Percentiles rank a stretch among this genome's conserved stretches.
These are phyloP conservation scores for Rhaphigaster nebulosa DNA, from an alignment of 2,888 invertebrate genomes.

Conservation along the genomic window DNA sequence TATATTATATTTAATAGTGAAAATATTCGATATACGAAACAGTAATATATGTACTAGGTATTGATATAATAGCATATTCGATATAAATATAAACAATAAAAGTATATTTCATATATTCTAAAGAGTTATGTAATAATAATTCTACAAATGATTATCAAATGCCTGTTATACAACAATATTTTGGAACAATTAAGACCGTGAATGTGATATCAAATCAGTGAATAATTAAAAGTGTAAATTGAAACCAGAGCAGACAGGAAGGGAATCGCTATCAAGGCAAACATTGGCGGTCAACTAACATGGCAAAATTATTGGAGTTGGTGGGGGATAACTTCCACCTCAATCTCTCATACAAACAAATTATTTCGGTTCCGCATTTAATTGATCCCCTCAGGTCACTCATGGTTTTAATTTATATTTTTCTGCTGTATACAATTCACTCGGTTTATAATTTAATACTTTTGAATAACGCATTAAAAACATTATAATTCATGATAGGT, in stretches of 20 bases:
- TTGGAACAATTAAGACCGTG: not conserved
- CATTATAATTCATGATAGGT: no score
- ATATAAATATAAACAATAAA: no score
- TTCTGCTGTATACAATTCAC: not conserved
- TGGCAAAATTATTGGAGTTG: not conserved
- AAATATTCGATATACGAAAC: no score
- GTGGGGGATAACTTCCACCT: not conserved
- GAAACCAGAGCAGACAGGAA: not conserved
- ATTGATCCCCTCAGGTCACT: not conserved
- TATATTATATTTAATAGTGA: no score
- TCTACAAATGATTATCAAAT: not conserved
- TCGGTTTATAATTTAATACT: no score
- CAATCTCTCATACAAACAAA: not conserved
- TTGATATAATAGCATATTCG: no score
- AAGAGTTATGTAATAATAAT: no score
- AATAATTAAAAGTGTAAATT: constrained; percentile 4
- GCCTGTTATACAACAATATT: not conserved
- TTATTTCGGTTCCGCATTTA: not conserved
- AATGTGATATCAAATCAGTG: not conserved
- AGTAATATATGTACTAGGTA: no score
- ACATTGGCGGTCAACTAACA: constrained; percentile 33
- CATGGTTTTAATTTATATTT: not conserved
- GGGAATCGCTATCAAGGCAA: not conserved
- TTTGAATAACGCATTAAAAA: no score
- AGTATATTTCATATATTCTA: no score